Conservation (phyloP, 2,888 invertebrate species). For the Eucriotettix oculatus region DNA sequence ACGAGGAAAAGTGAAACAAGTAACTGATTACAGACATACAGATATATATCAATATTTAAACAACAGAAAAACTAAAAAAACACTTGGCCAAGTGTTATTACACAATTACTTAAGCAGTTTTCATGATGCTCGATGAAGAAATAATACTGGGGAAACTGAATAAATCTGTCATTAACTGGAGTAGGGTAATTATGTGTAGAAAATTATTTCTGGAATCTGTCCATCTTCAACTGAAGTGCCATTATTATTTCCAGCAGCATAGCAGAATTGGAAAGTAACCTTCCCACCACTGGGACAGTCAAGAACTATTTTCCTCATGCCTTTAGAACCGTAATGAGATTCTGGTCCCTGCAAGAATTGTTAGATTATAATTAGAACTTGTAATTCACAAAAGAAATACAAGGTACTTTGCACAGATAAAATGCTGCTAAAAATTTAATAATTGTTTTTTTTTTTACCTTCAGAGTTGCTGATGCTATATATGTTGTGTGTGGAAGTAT, state of each 20-base stretch:
- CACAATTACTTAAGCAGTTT: too few relatives aligned
- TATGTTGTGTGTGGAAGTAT: conserved; percentile 62
- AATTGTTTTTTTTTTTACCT: conserved; percentile 29
- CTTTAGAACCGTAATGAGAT: conserved; percentile 72
- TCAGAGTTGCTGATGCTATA: conserved; percentile 61
- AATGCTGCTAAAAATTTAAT: not conserved
- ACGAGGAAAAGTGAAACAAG: too few relatives aligned
- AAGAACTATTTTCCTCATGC: conserved; percentile 53
- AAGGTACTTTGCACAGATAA: not conserved
- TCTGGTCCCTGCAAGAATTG: conserved; percentile 52
- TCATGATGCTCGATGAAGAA: too few relatives aligned
- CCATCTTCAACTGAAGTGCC: conserved; percentile 76
- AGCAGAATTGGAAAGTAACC: conserved; percentile 66
- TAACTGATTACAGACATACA: too few relatives aligned
- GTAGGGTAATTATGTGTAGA: conserved; percentile 31
- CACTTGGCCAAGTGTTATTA: too few relatives aligned
- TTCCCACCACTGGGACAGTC: conserved; percentile 59
- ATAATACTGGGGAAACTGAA: too few relatives aligned
- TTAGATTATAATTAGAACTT: too few relatives aligned
- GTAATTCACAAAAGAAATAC: not conserved
- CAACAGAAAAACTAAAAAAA: too few relatives aligned
- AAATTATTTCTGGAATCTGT: conserved; percentile 75
- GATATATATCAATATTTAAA: too few relatives aligned
- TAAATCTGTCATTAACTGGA: too few relatives aligned
- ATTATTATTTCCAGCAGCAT: conserved; percentile 73